These are phyloP conservation scores for Stegophylla sp. DNA, from an alignment of 2,888 invertebrate species.

Conservation along the genomic window DNA sequence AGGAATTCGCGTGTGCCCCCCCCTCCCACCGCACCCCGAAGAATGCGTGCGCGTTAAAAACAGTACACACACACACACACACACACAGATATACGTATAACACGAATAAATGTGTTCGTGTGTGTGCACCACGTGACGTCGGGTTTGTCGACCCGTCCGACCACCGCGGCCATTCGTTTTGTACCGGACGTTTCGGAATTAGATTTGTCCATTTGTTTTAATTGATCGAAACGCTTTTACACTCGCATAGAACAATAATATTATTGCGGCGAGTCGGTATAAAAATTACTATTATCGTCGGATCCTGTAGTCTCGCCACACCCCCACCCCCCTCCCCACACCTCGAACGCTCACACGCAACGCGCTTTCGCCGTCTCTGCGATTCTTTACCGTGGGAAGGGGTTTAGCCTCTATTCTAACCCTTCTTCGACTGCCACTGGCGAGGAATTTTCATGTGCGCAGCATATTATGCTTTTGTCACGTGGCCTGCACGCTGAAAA, in stretches of 20 bases:
- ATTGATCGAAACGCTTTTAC: slow-evolving; percentile 43
- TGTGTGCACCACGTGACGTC: background rate
- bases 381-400: too few species aligned
- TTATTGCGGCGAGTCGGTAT: background rate
- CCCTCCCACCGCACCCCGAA: background rate
- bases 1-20: background rate
- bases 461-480: too few species aligned
- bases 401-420: too few species aligned
- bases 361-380: background rate
- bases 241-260: background rate
- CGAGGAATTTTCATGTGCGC: too few species aligned
- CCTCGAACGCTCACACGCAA: background rate
- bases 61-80: background rate
- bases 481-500: too few species aligned
- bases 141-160: slow-evolving; percentile 20
- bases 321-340: too few species aligned
- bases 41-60: background rate
- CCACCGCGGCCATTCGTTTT: background rate
- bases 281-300: background rate
- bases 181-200: slow-evolving; percentile 40
- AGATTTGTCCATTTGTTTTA: slow-evolving; percentile 50
- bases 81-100: background rate
- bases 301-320: too few species aligned
- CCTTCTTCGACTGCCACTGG: too few species aligned
- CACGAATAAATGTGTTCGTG: background rate